These are phyloP conservation scores for Drosophila subsilvestris DNA, from an alignment of 2,888 invertebrate species.

Conservation along the genomic window DNA sequence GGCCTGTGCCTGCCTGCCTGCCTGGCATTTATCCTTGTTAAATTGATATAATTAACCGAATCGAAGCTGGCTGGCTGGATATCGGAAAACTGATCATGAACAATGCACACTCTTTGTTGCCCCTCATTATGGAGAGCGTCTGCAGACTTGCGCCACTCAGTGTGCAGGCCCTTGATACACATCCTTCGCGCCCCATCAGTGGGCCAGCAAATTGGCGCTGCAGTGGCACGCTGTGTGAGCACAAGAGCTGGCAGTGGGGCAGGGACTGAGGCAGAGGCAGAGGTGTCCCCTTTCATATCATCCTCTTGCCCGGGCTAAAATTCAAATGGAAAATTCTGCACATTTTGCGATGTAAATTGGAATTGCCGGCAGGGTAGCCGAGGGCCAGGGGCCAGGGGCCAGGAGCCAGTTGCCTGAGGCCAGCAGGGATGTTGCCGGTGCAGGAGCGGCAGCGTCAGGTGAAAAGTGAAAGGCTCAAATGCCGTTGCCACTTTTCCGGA, in stretches of 20 bases:
- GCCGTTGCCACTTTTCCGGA: slow-evolving; percentile 54
- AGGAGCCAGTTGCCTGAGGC: background rate
- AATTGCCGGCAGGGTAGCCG: slow-evolving; percentile 38
- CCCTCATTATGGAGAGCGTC: slow-evolving; percentile 33
- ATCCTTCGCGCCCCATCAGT: slow-evolving; percentile 12
- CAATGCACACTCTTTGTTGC: slow-evolving; percentile 19
- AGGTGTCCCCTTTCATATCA: background rate
- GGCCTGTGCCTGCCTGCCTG: background rate
- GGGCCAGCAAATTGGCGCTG: slow-evolving; percentile 59
- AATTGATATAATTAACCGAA: slow-evolving; percentile 44
- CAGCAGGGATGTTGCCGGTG: background rate
- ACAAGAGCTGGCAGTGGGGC: slow-evolving; percentile 24
- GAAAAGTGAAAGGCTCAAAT: slow-evolving; percentile 69
- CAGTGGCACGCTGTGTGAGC: background rate
- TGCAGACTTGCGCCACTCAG: slow-evolving; percentile 34
- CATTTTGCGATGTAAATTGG: slow-evolving; percentile 58
- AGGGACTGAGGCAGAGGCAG: background rate
- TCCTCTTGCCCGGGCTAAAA: slow-evolving; percentile 11
- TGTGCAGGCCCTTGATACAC: slow-evolving; percentile 9
- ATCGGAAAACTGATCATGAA: slow-evolving; percentile 42
- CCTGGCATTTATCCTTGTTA: slow-evolving; percentile 29
- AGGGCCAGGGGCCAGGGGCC: slow-evolving; percentile 16
- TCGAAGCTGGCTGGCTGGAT: slow-evolving; percentile 30
- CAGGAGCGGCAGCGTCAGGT: slow-evolving; percentile 41
- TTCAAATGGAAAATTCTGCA: slow-evolving; percentile 68